Evolutionary conservation across 2,113 vertebrate species (phyloP), one percentile per base, ranked within the genome.

Genomic region (Vicugna pacos): DNA sequence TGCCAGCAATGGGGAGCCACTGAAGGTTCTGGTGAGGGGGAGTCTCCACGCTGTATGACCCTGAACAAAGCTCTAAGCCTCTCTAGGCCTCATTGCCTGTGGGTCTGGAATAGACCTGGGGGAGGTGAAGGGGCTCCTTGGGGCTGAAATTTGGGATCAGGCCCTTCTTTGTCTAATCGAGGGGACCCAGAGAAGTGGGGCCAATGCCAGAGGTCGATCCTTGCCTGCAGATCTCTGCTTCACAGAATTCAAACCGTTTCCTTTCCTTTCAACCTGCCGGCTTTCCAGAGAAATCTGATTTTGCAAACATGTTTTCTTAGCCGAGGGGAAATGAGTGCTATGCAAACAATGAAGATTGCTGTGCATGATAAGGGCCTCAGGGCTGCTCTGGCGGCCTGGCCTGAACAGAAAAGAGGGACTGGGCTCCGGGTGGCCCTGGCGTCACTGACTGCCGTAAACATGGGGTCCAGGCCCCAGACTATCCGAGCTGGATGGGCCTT

Each of bases 261-360:
- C 91, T 96, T 95, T 94, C 77, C 96, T 97, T 96, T 95, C 46
- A 97, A 97, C 94, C 95, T 93, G 95, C 97, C 6, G 46, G 60
- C 96, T 93, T 96, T 94, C 89, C 97, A 87, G 94, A 92, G 96
- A 97, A 95, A 98, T 96, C 95, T 92, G 97, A 97, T 94, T 95
- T 96, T 87, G 92, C 92, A 96, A 98, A 95, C 97, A 90, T 96
- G 96, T 96, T 98, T 97, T 97, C 97, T 95, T 93, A 96, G 97
- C 91, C 64, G 17, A 94, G 70, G 95, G 94, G 93, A 97, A 97
- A 86, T 32, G 75, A 92, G 89, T 0, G 17, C 89, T 94, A 72
- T 79, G 93, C 94, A 96, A 97, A 96, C 94, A 96, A 73, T 14
- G 83, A 56, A 95, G 96, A 98, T 90, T 80, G 69, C 79, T 10